Conservation (phyloP, 2,797 vertebrate species). For the Otolemur crassicaudatus region DNA sequence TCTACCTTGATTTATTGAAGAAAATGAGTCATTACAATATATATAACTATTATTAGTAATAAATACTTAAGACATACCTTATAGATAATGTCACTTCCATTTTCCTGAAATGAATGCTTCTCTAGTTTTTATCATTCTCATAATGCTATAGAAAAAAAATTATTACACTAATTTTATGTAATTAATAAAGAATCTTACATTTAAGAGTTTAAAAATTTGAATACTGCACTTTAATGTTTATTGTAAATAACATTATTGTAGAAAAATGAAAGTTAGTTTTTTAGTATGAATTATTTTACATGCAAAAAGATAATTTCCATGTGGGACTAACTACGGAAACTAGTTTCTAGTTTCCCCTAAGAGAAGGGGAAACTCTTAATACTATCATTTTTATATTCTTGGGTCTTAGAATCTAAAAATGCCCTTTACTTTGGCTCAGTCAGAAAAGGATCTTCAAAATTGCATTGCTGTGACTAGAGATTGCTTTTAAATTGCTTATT, state of each 20-base stretch:
- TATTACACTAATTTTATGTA: constrained; percentile 21
- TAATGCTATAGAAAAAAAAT: background rate
- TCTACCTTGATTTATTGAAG: constrained; percentile 30
- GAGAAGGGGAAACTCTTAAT: background rate
- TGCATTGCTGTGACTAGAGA: background rate
- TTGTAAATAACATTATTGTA: background rate
- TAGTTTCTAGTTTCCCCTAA: background rate
- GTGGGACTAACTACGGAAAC: background rate
- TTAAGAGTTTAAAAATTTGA: constrained; percentile 56
- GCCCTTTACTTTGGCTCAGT: background rate
- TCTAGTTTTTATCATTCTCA: background rate
- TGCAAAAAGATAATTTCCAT: background rate
- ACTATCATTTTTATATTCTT: constrained; percentile 42
- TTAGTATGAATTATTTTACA: constrained; percentile 27
- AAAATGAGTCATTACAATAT: constrained; percentile 40
- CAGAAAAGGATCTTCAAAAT: constrained; percentile 61
- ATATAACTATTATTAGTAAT: background rate
- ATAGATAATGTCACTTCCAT: background rate
- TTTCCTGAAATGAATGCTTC: constrained; percentile 15
- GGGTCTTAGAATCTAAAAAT: constrained; percentile 28
- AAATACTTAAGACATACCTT: background rate
- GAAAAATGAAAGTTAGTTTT: constrained; percentile 56
- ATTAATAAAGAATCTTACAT: constrained; percentile 22
- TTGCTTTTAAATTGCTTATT: constrained; percentile 40
- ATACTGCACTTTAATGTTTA: background rate